Percentiles rank a stretch among this genome's conserved stretches.
Conservation (phyloP, 2,797 vertebrate genomes). For the Zenarchopterus dispar region DNA sequence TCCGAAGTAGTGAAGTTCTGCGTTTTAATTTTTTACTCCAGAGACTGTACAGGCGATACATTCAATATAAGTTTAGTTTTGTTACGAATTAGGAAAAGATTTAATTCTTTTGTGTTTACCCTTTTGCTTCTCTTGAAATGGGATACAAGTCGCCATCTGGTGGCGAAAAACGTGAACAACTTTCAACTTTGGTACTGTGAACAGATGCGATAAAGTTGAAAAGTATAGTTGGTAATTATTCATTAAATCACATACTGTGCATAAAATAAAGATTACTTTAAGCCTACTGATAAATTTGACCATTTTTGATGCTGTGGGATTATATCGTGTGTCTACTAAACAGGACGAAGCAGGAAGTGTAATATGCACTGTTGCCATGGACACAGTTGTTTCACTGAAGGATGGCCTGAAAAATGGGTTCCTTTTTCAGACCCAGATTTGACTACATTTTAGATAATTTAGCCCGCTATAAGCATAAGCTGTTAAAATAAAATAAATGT, state of each 20-base stretch:
- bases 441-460: background rate
- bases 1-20: background rate
- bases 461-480: background rate
- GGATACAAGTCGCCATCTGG: slow-evolving; percentile 56
- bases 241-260: too few species aligned
- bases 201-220: background rate
- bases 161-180: slow-evolving; percentile 28
- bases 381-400: background rate
- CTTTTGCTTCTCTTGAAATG: background rate
- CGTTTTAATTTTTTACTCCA: background rate
- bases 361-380: background rate
- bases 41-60: background rate
- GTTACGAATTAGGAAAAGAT: background rate
- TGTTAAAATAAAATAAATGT: too few species aligned
- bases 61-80: slow-evolving; percentile 12
- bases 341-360: too few species aligned
- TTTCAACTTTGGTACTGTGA: background rate
- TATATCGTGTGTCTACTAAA: too few species aligned
- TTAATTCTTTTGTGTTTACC: background rate
- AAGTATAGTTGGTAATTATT: background rate
- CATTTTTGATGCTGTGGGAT: too few species aligned
- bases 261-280: too few species aligned
- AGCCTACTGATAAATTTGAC: too few species aligned
- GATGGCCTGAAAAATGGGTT: background rate
- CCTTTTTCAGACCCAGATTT: background rate